Evolutionary conservation across 2,888 invertebrate species (phyloP).

Genomic region (Sarcophaga rosellei): DNA sequence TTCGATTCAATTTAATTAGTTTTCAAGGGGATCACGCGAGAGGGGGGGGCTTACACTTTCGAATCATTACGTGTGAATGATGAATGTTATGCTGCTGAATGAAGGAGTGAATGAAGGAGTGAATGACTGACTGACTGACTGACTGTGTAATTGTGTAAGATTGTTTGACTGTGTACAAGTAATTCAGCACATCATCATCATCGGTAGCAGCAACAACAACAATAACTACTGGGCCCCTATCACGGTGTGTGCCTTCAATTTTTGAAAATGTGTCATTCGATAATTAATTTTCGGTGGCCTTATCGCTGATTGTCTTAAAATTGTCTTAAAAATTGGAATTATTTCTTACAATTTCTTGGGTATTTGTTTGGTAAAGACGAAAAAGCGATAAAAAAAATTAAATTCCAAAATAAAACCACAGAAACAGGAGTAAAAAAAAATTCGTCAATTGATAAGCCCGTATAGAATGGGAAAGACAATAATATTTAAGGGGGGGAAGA

Average conservation of each 20-base stretch:
- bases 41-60: no score
- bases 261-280: conserved; percentile 46
- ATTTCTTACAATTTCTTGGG: conserved; percentile 32
- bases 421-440: no score
- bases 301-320: conserved; percentile 36
- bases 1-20: no score
- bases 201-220: conserved; percentile 24
- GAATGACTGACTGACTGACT: conserved; percentile 6
- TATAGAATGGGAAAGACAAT: no score
- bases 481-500: no score
- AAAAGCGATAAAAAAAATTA: conserved; percentile 13
- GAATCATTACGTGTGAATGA: no score
- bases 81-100: conserved; percentile 12
- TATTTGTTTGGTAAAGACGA: neutral
- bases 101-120: conserved; percentile 26
- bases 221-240: neutral
- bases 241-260: conserved; percentile 11
- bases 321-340: conserved; percentile 29
- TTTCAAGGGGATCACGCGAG: no score
- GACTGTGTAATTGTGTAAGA: conserved; percentile 20
- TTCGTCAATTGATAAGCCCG: no score
- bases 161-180: conserved; percentile 7
- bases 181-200: conserved; percentile 36
- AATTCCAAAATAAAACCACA: no score
- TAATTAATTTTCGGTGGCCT: conserved; percentile 62